These are phyloP conservation scores for Conopomorpha cramerella DNA, from an alignment of 1,140 invertebrate species.

Conservation along the genomic window DNA sequence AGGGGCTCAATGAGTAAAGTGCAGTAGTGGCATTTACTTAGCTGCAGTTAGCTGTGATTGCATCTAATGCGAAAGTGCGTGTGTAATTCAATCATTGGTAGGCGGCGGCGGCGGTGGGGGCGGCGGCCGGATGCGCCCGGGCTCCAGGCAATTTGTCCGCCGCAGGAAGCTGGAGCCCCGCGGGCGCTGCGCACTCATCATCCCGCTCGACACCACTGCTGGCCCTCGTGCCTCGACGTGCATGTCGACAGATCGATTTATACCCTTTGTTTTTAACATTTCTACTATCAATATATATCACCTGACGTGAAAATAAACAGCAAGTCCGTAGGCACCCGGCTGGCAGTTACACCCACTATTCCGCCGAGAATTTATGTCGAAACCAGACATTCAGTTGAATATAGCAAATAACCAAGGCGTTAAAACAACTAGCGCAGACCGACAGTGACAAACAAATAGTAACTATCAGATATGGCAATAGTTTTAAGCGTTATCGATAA, in stretches of 20 bases:
- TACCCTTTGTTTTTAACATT: no score
- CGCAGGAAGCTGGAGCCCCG: conserved; percentile 20
- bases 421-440: conserved; percentile 48
- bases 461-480: conserved; percentile 57
- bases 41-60: conserved; percentile 5
- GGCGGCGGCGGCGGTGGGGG: conserved; percentile 2
- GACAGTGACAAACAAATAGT: conserved; percentile 55
- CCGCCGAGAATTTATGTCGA: conserved; percentile 50
- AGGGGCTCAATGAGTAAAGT: no score
- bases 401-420: conserved; percentile 55
- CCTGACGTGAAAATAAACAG: conserved; percentile 33
- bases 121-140: conserved; percentile 13
- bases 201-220: no score
- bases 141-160: conserved; percentile 20
- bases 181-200: conserved; percentile 11
- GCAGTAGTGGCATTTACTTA: no score
- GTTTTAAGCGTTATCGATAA: conserved; percentile 51
- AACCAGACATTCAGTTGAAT: conserved; percentile 49
- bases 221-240: no score
- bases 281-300: conserved; percentile 27
- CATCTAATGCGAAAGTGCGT: conserved; percentile 7
- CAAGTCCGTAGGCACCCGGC: conserved; percentile 27
- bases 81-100: conserved; percentile 18
- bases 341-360: conserved; percentile 52
- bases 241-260: no score